phyloP scores from a whole-genome alignment of 2,888 invertebrate genomes.

The Leptura quadrifasciata region DNA sequence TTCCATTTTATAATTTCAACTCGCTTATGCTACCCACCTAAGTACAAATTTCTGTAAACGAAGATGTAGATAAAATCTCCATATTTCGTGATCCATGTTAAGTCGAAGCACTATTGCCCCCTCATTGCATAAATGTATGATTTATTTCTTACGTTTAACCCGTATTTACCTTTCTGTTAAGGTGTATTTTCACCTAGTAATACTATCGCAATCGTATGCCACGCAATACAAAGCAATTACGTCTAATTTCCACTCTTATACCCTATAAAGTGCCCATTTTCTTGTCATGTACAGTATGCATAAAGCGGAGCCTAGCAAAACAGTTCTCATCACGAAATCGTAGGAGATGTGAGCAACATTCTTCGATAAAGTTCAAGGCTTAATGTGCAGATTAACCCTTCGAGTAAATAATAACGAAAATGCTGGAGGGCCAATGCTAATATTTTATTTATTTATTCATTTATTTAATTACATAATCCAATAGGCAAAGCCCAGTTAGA shows the following conservation, averaged over 20 bases:
- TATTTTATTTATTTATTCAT: no score
- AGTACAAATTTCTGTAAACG: constrained; percentile 63
- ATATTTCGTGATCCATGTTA: constrained; percentile 60
- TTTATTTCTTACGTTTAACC: constrained; percentile 55
- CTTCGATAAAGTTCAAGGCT: constrained; percentile 10
- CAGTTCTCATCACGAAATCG: constrained; percentile 55
- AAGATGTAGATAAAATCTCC: constrained; percentile 61
- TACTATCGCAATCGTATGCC: constrained; percentile 60
- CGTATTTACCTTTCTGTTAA: constrained; percentile 58
- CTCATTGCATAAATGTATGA: constrained; percentile 56
- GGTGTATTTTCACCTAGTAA: constrained; percentile 58
- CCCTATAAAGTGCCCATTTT: constrained; percentile 68
- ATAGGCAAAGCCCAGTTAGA: no score
- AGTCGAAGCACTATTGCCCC: constrained; percentile 41
- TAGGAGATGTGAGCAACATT: constrained; percentile 12
- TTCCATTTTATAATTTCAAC: constrained; percentile 49
- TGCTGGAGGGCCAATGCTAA: no score
- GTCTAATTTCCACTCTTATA: constrained; percentile 68
- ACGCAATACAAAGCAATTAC: constrained; percentile 69
- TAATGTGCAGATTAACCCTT: neutral
- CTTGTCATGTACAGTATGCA: constrained; percentile 62
- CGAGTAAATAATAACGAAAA: no score
- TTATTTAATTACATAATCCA: no score
- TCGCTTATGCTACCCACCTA: constrained; percentile 48
- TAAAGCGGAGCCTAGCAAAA: constrained; percentile 46